Evolutionary conservation across 2,797 vertebrate species (phyloP), one percentile per base, ranked within the genome.

Genomic region (Melanotaenia maccullochi): DNA sequence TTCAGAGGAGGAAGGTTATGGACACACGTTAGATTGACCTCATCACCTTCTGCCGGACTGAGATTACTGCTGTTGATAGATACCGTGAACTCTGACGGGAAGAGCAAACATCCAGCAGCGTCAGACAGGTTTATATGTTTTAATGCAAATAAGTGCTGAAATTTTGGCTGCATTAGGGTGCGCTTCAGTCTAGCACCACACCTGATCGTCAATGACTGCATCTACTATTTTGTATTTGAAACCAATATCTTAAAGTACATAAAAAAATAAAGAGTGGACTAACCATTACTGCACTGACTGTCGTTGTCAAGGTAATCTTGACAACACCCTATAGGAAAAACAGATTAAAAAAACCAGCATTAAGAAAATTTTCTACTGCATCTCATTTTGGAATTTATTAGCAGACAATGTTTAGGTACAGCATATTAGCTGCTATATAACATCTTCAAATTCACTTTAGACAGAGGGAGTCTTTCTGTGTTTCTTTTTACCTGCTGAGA

Each of bases 241-340:
- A 62, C 9, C 28, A 5, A 36, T 9, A 65, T 71, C 18, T 33
- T 38, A 3, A 68, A 62, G 36, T 40, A 67, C 71, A 75, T 20
- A 64, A 67, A 18, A 64, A 54, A 81, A 62, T 16, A 70, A 74
- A 59, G 9, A 44, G 11, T 2, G 0, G 9, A 79, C 84, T 57
- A 25, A 90, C 89, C 62, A 9, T 11, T 0, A 1, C 18, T 1
- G 68, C 78, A 84, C 0, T 0, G 0, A 22, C 0, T 1, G 2
- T 1, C 9, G 0, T 0, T 0, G 2, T 24, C 32, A 22, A 1
- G 0, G 54, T 58, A 63, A 11, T 0, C 0, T 0, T 0, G 0
- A 71, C 74, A 88, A 35, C 2, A 2, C 4, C 2, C 85, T 89
- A 40, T 1, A 49, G 42, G 35, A 33, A 64, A 76, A 66, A 77